Evolutionary conservation across 1,140 invertebrate species (phyloP).

Genomic region (Leguminivora glycinivorella): DNA sequence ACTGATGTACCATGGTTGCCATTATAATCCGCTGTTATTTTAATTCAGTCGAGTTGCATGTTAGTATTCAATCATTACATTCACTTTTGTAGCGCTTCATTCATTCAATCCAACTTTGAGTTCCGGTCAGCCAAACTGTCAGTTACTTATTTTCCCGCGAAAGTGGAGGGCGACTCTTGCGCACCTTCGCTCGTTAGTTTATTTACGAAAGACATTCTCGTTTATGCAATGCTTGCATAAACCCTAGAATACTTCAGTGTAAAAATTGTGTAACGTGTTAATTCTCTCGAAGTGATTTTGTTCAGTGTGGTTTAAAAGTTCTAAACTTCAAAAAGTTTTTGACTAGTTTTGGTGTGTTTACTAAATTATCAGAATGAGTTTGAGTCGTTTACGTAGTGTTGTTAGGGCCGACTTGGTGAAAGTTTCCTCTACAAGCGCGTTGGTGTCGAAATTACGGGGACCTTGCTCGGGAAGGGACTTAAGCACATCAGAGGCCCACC

Average conservation of each 20-base stretch:
- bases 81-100: slow-evolving; percentile 1
- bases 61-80: background rate
- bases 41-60: background rate
- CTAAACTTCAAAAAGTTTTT: background rate
- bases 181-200: slow-evolving; percentile 28
- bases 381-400: slow-evolving; percentile 61
- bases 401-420: slow-evolving; percentile 60
- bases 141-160: slow-evolving; percentile 54
- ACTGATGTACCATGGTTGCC: background rate
- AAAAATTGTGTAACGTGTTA: slow-evolving; percentile 8
- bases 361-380: slow-evolving; percentile 61
- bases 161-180: slow-evolving; percentile 44
- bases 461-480: slow-evolving; percentile 58
- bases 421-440: slow-evolving; percentile 51
- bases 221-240: slow-evolving; percentile 23
- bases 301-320: background rate
- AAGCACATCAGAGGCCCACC: slow-evolving; percentile 49
- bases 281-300: background rate
- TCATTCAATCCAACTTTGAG: slow-evolving; percentile 10
- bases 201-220: slow-evolving; percentile 35
- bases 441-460: slow-evolving; percentile 65
- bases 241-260: background rate
- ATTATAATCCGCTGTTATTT: background rate
- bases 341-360: background rate
- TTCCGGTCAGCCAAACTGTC: slow-evolving; percentile 36